Evolutionary conservation across 2,888 invertebrate genomes (phyloP).

Genomic region (Diachrysia chrysitis): DNA sequence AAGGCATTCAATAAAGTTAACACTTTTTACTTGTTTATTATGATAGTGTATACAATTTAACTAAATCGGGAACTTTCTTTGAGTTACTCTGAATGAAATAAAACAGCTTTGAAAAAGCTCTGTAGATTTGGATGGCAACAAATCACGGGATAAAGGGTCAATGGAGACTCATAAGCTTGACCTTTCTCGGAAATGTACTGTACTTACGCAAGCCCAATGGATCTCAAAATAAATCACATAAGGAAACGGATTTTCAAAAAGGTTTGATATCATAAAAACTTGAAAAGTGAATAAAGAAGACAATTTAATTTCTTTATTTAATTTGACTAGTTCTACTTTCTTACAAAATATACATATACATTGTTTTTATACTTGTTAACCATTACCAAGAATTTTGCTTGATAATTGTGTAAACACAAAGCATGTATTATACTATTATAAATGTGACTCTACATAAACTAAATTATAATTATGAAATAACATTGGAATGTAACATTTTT

Average conservation of each 20-base stretch:
- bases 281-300: slow-evolving; percentile 23
- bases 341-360: slow-evolving; percentile 19
- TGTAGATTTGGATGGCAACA: slow-evolving; percentile 12
- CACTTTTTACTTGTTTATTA: neutral
- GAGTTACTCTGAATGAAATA: slow-evolving; percentile 4
- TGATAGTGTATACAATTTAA: neutral
- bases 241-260: neutral
- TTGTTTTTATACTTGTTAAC: no score
- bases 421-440: no score
- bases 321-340: slow-evolving; percentile 50
- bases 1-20: neutral
- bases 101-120: neutral
- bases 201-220: slow-evolving; percentile 7
- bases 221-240: slow-evolving; percentile 33
- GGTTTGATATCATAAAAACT: neutral
- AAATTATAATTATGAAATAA: neutral
- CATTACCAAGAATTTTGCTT: no score
- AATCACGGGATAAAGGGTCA: slow-evolving; percentile 23
- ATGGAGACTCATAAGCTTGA: slow-evolving; percentile 20
- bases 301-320: slow-evolving; percentile 22
- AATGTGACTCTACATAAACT: no score
- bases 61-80: slow-evolving; percentile 1
- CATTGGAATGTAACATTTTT: neutral
- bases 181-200: slow-evolving; percentile 19
- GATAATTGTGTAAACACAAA: no score